Evolutionary conservation across 2,113 vertebrate species (phyloP), one percentile per base, ranked within the genome.

Genomic region (Lichenostomus cassidix): DNA sequence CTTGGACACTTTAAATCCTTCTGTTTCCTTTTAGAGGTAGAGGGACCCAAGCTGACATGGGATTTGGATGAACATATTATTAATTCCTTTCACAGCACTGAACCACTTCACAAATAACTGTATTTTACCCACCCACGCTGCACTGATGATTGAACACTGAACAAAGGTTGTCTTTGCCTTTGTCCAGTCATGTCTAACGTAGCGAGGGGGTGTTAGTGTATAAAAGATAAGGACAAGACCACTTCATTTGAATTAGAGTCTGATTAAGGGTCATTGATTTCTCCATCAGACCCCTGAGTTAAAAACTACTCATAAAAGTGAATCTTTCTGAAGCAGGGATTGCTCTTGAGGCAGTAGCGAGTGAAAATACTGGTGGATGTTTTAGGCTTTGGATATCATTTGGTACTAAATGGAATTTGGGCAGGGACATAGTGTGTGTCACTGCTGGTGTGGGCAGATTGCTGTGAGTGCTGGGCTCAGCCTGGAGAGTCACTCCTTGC

Each of bases 151-250:
- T 15, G n/a, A 68, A 29, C 59, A 5, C 7, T 50, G 69, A 67
- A 16, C 62, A 70, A 22, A 62, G 24, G 73, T 78, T 37, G 77
- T 56, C 46, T 69, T 68, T 33, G 62, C 15, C 0, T 65, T 63
- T 58, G 35, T 70, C 74, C 67, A 11, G 12, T n/a, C 1, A 1
- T 44, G 41, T n/a, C 67, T 47, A 7, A 18, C 0, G 0, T 4
- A 24, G 53, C 0, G 0, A 76, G 31, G 7, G 53, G 9, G 5
- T 50, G 46, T 56, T 74, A 75, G 44, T 76, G 63, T 49, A 5
- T 10, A 35, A 55, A 60, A 73, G 21, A 28, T 49, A 35, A 80
- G 70, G 77, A 52, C 44, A 58, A 56, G 49, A 85, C 35, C 10
- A 5, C 64, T 84, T 78, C 1, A 1, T 83, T 52, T 60, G 41